Evolutionary conservation across 2,797 vertebrate genomes (phyloP).

Genomic region (Mormyrus proboscirostris): DNA sequence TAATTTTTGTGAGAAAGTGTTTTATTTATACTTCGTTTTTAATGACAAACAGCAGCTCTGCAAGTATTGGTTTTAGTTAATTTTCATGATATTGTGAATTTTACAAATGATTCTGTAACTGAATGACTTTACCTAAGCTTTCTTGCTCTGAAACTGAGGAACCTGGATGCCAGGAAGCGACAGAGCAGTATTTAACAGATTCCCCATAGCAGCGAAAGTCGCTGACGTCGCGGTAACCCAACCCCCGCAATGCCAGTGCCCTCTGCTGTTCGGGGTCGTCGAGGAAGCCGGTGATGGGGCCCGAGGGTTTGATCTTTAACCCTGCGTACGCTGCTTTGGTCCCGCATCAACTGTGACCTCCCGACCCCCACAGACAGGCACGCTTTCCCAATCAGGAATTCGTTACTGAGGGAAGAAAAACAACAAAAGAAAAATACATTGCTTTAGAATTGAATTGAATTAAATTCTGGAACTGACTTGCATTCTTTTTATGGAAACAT

Average conservation of each 20-base stretch:
- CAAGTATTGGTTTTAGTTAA: not conserved
- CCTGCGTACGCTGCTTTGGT: slow-evolving; percentile 32
- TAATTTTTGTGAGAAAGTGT: not conserved
- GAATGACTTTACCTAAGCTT: not conserved
- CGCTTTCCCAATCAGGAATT: slow-evolving; percentile 22
- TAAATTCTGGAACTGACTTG: not conserved
- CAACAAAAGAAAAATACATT: not conserved
- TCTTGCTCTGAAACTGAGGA: not conserved
- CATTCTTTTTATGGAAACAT: not conserved
- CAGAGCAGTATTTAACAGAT: not conserved
- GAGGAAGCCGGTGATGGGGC: not conserved
- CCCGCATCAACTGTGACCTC: slow-evolving; percentile 41
- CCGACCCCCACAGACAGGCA: slow-evolving; percentile 39
- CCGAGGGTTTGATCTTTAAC: not conserved
- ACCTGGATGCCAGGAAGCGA: not conserved
- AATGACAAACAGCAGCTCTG: not conserved
- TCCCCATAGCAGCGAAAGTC: not conserved
- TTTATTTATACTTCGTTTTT: not conserved
- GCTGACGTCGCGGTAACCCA: not conserved
- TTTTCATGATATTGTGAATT: not conserved
- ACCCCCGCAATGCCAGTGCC: not conserved
- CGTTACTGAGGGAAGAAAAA: not conserved
- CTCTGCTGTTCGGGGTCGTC: not conserved
- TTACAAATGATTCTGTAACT: not conserved
- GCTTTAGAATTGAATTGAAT: not conserved